Conservation (phyloP, 2,797 vertebrate genomes). For the Sebastes nivosus region DNA sequence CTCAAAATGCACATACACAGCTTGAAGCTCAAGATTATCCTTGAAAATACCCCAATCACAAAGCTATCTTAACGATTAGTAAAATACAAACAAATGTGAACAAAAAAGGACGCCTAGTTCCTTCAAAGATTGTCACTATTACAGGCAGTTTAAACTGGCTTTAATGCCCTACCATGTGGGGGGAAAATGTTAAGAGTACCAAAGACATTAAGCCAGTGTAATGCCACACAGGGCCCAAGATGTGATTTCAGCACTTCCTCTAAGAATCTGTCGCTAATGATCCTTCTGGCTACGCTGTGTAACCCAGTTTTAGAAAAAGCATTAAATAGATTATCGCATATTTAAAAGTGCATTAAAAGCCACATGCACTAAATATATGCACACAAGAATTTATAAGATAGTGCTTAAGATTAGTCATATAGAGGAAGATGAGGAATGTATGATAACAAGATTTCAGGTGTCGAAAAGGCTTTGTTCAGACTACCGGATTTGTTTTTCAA, state of each 20-base stretch:
- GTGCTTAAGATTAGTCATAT: neutral
- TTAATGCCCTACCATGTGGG: neutral
- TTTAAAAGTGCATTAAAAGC: neutral
- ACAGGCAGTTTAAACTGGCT: neutral
- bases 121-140: neutral
- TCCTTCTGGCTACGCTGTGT: neutral
- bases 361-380: neutral
- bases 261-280: neutral
- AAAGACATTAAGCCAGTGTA: neutral
- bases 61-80: neutral
- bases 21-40: constrained; percentile 3
- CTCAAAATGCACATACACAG: neutral
- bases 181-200: neutral
- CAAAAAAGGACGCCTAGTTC: neutral
- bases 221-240: neutral
- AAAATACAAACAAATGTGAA: neutral
- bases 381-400: neutral
- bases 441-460: neutral
- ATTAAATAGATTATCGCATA: neutral
- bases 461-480: neutral
- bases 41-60: neutral
- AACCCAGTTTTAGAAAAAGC: neutral
- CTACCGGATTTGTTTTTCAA: neutral
- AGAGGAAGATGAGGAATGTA: neutral
- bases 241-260: neutral